These are phyloP conservation scores for Cyclophora albipunctata DNA, from an alignment of 2,888 invertebrate genomes.

Conservation along the genomic window DNA sequence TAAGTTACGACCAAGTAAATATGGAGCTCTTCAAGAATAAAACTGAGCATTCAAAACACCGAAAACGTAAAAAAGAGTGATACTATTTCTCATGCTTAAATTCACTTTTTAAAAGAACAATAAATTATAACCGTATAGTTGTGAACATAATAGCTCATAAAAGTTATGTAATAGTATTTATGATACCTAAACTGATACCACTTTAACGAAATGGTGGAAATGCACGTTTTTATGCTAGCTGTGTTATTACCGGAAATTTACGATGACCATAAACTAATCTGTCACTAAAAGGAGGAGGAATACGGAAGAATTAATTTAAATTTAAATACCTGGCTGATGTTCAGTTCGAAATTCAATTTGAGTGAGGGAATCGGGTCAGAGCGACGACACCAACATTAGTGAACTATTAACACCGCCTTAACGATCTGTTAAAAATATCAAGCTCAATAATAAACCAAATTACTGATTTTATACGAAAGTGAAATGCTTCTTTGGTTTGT, in stretches of 20 bases:
- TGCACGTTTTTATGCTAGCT: constrained; percentile 19
- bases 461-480: too few relatives aligned
- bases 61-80: too few relatives aligned
- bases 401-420: constrained; percentile 60
- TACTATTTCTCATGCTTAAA: background rate
- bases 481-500: too few relatives aligned
- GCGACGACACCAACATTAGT: constrained; percentile 44
- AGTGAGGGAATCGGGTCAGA: constrained; percentile 45
- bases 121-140: background rate
- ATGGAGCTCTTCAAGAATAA: too few relatives aligned
- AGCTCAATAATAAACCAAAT: constrained; percentile 19
- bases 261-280: constrained; percentile 41
- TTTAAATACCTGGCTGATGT: constrained; percentile 34
- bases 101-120: constrained; percentile 4
- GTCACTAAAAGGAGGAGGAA: constrained; percentile 37
- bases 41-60: too few relatives aligned
- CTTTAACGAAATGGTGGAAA: constrained; percentile 22
- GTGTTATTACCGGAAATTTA: constrained; percentile 30
- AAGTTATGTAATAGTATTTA: constrained; percentile 8
- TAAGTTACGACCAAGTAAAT: background rate
- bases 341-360: constrained; percentile 38
- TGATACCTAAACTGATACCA: constrained; percentile 4
- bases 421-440: constrained; percentile 48
- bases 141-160: constrained; percentile 13
- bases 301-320: constrained; percentile 44